Conservation (phyloP, 2,888 invertebrate genomes). For the Agrochola lychnidis region DNA sequence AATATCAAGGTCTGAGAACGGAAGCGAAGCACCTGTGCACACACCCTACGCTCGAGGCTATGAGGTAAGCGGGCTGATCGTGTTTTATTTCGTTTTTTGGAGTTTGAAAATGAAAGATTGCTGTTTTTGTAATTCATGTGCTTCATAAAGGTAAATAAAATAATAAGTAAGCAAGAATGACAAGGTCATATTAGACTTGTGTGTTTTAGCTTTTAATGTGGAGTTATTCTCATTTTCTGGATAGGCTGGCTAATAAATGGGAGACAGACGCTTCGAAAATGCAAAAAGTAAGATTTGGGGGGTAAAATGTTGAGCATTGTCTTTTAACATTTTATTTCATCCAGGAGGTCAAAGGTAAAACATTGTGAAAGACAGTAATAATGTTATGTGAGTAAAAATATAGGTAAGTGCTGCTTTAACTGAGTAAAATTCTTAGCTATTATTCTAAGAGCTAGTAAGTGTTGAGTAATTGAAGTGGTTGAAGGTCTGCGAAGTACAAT, state of each 20-base stretch:
- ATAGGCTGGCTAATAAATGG: too few species aligned
- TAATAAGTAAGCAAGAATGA: not conserved
- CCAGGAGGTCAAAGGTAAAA: not conserved
- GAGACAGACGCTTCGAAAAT: not conserved
- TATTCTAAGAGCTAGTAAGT: not conserved
- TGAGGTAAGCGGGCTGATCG: conserved; percentile 30
- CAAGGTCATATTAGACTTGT: too few species aligned
- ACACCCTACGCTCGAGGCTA: conserved; percentile 56
- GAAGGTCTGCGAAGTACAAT: not conserved
- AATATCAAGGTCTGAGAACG: conserved; percentile 70
- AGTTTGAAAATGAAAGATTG: not conserved
- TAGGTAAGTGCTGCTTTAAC: not conserved
- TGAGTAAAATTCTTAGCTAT: not conserved
- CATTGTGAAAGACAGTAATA: not conserved
- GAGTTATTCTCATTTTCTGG: too few species aligned
- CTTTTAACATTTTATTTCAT: not conserved
- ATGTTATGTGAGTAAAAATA: not conserved
- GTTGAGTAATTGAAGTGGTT: not conserved
- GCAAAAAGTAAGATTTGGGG: not conserved
- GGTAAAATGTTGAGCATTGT: not conserved
- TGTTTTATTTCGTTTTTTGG: conserved; percentile 15
- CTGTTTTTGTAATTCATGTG: conserved; percentile 1
- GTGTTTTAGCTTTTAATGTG: too few species aligned
- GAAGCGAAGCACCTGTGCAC: conserved; percentile 67
- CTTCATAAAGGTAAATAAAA: not conserved